These are phyloP conservation scores for Callyntrura sp. DNA, from an alignment of 2,888 invertebrate species.

Conservation along the genomic window DNA sequence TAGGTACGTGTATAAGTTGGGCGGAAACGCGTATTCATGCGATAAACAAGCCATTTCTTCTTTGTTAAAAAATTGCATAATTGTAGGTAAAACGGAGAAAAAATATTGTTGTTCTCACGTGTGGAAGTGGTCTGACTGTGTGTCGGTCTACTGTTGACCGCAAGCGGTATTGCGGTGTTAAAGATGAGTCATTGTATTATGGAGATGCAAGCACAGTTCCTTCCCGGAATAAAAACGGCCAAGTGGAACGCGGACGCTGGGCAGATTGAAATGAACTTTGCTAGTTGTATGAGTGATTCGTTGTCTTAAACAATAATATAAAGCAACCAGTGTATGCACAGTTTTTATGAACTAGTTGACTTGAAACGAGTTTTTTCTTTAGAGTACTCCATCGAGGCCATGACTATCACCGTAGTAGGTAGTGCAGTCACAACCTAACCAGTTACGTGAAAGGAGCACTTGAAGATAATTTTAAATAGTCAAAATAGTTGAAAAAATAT, in stretches of 20 bases:
- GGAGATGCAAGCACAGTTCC: conserved; percentile 1
- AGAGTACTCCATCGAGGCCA: too few species aligned
- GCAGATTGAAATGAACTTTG: conserved; percentile 17
- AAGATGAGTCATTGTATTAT: not conserved
- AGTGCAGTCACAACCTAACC: too few species aligned
- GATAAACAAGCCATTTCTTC: not conserved
- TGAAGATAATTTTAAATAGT: too few species aligned
- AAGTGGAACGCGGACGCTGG: not conserved
- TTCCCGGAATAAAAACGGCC: conserved; percentile 51
- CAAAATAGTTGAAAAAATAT: too few species aligned
- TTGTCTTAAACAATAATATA: not conserved
- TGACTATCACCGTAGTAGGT: too few species aligned
- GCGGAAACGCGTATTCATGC: not conserved
- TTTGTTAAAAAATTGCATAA: not conserved
- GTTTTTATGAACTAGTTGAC: not conserved
- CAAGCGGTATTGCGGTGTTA: not conserved
- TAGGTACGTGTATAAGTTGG: too few species aligned
- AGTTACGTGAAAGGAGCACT: too few species aligned
- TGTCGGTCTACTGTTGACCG: not conserved
- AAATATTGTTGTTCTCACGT: not conserved
- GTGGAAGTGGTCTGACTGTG: not conserved
- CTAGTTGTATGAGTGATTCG: conserved; percentile 5
- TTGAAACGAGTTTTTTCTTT: too few species aligned
- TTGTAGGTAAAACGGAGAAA: not conserved
- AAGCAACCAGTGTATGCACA: not conserved